Evolutionary conservation across 2,888 invertebrate species (phyloP).

Genomic region (Eupithecia subfuscata): DNA sequence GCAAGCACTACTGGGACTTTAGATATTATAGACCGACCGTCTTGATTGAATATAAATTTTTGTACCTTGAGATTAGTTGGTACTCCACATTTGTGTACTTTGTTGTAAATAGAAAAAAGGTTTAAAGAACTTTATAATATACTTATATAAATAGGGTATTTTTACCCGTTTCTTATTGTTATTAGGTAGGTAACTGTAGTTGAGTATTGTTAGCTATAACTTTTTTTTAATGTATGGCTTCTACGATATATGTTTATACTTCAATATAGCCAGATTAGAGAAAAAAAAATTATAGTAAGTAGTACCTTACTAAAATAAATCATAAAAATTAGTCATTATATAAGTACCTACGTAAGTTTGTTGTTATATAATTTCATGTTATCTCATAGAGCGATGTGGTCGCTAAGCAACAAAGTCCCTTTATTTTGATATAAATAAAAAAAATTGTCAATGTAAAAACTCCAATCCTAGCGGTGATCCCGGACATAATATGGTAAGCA

Average conservation of each 20-base stretch:
- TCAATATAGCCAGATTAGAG: too few relatives aligned
- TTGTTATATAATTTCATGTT: too few relatives aligned
- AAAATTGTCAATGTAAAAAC: not conserved
- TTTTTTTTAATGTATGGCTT: not conserved
- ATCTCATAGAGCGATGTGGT: too few relatives aligned
- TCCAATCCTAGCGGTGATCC: constrained; percentile 29
- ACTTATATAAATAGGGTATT: too few relatives aligned
- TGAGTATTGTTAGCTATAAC: not conserved
- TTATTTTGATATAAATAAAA: too few relatives aligned
- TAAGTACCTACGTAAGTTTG: too few relatives aligned
- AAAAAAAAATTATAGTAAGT: not conserved
- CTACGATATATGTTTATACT: not conserved
- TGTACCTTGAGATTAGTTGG: not conserved
- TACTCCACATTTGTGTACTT: not conserved
- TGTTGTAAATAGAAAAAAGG: too few relatives aligned
- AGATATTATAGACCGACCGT: not conserved
- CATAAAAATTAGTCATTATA: not conserved
- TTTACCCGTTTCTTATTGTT: not conserved
- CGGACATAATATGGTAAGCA: constrained; percentile 34
- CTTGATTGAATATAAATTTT: constrained; percentile 6
- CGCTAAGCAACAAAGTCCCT: too few relatives aligned
- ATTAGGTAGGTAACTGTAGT: too few relatives aligned
- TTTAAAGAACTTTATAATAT: too few relatives aligned
- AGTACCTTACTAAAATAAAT: not conserved
- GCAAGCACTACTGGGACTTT: constrained; percentile 27